A percentile compares a stretch with the other conserved stretches of the same genome.
phyloP scores from a whole-genome alignment of 2,797 vertebrate genomes.

The Natrix natrix region DNA sequence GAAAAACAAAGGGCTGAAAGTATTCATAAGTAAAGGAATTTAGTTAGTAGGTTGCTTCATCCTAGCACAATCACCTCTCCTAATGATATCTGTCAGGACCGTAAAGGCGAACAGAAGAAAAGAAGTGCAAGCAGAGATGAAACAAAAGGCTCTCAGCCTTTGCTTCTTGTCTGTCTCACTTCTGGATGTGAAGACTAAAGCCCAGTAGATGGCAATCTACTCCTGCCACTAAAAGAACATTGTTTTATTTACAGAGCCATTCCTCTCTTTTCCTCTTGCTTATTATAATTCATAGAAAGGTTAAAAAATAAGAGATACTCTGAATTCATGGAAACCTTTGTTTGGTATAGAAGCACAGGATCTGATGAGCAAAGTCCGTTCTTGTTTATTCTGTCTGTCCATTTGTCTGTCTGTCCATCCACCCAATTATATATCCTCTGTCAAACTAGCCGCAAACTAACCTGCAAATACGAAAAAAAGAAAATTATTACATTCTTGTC shows the following conservation, averaged over 20 bases:
- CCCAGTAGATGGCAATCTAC: constrained; percentile 72
- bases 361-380: constrained; percentile 57
- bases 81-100: constrained; percentile 24
- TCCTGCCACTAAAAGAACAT: constrained; percentile 46
- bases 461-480: constrained; percentile 47
- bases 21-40: not conserved
- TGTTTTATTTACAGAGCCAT: constrained; percentile 26
- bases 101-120: not conserved
- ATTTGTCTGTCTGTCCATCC: accelerated
- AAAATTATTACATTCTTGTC: constrained; percentile 57
- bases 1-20: not conserved
- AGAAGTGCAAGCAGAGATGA: constrained; percentile 18
- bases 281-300: constrained; percentile 68
- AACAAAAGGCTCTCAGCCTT: constrained; percentile 17
- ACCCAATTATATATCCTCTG: not conserved
- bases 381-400: constrained; percentile 48
- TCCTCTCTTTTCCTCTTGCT: constrained; percentile 42
- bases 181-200: not conserved
- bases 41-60: not conserved
- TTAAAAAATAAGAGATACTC: constrained; percentile 59
- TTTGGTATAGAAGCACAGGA: constrained; percentile 66
- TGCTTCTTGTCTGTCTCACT: constrained; percentile 19
- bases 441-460: not conserved
- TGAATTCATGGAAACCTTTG: constrained; percentile 71
- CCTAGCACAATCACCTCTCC: constrained; percentile 1